Percentiles rank a stretch among this genome's conserved stretches.
Evolutionary conservation across 2,888 invertebrate genomes (phyloP).

Genomic region (Diabrotica balteata): DNA sequence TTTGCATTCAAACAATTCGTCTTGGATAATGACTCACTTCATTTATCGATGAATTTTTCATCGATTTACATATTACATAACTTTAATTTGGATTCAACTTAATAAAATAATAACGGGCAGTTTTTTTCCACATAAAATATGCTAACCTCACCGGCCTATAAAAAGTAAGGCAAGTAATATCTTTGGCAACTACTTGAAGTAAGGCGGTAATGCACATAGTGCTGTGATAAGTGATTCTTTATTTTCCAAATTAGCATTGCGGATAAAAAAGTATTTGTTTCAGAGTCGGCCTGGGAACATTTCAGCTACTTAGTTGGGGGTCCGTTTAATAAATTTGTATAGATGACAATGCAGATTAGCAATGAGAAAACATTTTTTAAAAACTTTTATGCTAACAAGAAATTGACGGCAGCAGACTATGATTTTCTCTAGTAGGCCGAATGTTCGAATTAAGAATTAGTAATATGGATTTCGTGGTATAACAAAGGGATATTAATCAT

Average conservation of each 20-base stretch:
- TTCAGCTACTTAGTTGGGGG: constrained; percentile 18
- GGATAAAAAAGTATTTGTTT: constrained; percentile 20
- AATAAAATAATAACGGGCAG: constrained; percentile 4
- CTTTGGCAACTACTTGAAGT: constrained; percentile 14
- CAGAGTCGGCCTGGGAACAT: constrained; percentile 23
- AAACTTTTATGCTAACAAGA: too few species aligned
- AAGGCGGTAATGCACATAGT: constrained; percentile 15
- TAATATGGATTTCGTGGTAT: too few species aligned
- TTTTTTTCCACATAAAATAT: constrained; percentile 16
- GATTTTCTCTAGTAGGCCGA: too few species aligned
- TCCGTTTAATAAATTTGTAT: constrained; percentile 17
- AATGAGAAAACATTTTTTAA: too few species aligned
- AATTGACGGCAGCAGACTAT: too few species aligned
- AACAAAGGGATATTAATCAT: too few species aligned
- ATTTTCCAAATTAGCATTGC: constrained; percentile 19
- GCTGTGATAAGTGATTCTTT: constrained; percentile 22
- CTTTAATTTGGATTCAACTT: too few species aligned
- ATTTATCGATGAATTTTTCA: too few species aligned
- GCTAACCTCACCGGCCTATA: background rate
- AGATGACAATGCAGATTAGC: constrained; percentile 7
- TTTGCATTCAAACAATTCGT: too few species aligned
- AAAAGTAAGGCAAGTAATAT: constrained; percentile 5
- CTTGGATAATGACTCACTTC: too few species aligned
- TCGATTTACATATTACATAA: too few species aligned
- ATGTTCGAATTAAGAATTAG: too few species aligned